These are phyloP conservation scores for Neodon shergylaensis DNA, from an alignment of 2,113 vertebrate genomes.

Conservation along the genomic window DNA sequence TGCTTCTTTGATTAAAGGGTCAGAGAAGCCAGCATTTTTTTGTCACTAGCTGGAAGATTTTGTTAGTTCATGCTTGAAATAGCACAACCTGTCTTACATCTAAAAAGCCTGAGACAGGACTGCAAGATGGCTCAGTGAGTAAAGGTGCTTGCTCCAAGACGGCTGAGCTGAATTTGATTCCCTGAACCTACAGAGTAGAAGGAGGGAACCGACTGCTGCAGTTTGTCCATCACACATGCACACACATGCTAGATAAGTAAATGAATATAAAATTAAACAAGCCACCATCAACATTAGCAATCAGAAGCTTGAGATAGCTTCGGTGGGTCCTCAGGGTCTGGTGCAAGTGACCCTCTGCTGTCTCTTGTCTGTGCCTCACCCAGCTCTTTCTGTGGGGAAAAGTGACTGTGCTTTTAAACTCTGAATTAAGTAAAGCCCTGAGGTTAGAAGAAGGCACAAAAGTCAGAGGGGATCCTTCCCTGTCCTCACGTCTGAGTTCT, in stretches of 20 bases:
- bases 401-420: background rate
- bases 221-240: background rate
- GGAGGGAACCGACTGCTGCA: background rate
- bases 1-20: slow-evolving; percentile 12
- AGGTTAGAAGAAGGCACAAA: background rate
- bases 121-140: background rate
- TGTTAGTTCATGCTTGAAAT: slow-evolving; percentile 25
- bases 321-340: background rate
- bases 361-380: background rate
- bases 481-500: background rate
- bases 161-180: background rate
- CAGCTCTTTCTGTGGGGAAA: background rate
- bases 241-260: background rate
- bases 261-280: background rate
- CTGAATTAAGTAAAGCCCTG: slow-evolving; percentile 25
- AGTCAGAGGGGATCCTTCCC: background rate
- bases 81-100: background rate
- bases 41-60: slow-evolving; percentile 35
- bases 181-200: background rate
- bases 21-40: slow-evolving; percentile 63
- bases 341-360: background rate
- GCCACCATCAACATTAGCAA: background rate
- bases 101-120: slow-evolving; percentile 5
- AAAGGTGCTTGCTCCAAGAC: background rate
- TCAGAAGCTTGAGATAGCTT: background rate